Base-by-base conservation (phyloP, 2,797 vertebrate species). In the Cygnus olor region DNA sequence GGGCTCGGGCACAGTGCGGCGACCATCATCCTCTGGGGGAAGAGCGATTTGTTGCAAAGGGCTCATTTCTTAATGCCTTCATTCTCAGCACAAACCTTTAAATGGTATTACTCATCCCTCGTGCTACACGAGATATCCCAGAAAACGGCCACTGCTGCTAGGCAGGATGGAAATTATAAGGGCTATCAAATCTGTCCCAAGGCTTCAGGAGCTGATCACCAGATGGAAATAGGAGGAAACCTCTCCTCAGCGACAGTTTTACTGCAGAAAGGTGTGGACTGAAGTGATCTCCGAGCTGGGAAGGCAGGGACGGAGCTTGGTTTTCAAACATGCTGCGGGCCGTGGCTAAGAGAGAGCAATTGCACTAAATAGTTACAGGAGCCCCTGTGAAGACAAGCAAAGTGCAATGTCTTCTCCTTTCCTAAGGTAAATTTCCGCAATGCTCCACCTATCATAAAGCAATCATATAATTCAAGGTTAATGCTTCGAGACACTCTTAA, bases 381-480 rank as follows among this genome's bases (percentile, higher is more conserved):
- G 8, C 1, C 45, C 28, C 54, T 79, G 4, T 36, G 58, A 88
- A 76, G 60, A 47, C 24, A 72, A 73, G 60, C n/a, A 9, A 88
- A 80, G 20, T n/a, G 21, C 3, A 2, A 13, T 19, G 20, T 42
- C 71, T 85, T 93, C 74, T 47, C 14, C 71, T 36, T 85, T 68
- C 24, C 66, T 49, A 45, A 21, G 83, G 54, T 58, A 66, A 86
- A 92, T 79, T 77, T 87, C 71, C 71, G 69, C 70, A 78, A 51
- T 85, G 58, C 74, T 69, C 32, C 42, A 71, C 63, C 56, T 85
- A 42, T 30, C 45, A 63, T 16, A 73, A 92, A 95, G 30, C 77
- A 91, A 80, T 80, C 66, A 49, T 79, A 80, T 85, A 92, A 94
- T 92, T 95, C 96, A 97, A 98, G 95, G 95, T 95, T 96, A 95